These are phyloP conservation scores for Drosophila antonietae DNA, from an alignment of 2,888 invertebrate genomes.

Conservation along the genomic window DNA sequence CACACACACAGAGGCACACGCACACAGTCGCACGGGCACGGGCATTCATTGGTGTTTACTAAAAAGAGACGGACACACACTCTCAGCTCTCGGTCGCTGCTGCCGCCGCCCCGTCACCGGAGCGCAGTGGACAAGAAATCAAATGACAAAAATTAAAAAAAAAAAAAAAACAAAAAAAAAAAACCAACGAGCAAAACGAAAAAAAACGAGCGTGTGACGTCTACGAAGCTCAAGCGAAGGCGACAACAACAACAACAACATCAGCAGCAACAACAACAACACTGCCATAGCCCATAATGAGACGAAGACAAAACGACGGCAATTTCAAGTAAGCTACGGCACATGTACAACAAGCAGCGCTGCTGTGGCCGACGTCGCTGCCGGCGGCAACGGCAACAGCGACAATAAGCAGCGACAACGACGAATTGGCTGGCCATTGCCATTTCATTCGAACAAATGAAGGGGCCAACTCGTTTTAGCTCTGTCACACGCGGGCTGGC, in stretches of 20 bases:
- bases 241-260: constrained; percentile 19
- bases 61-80: constrained; percentile 73
- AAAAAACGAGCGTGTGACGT: constrained; percentile 43
- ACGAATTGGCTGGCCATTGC: constrained; percentile 72
- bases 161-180: constrained; percentile 47
- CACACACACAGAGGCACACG: constrained; percentile 25
- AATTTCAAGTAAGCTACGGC: constrained; percentile 50
- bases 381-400: constrained; percentile 30
- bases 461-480: constrained; percentile 74
- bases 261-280: not conserved
- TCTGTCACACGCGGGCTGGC: constrained; percentile 80
- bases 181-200: constrained; percentile 52
- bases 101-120: constrained; percentile 33
- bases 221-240: constrained; percentile 32
- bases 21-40: constrained; percentile 45
- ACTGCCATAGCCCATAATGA: constrained; percentile 42
- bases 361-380: constrained; percentile 43
- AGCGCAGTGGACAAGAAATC: constrained; percentile 69
- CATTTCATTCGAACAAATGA: constrained; percentile 71
- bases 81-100: constrained; percentile 36
- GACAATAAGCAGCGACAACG: constrained; percentile 59
- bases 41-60: constrained; percentile 65
- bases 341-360: constrained; percentile 33
- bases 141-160: constrained; percentile 79
- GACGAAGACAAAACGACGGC: constrained; percentile 60